Evolutionary conservation across 2,797 vertebrate genomes (phyloP), one percentile per base, ranked within the genome.

Genomic region (Gymnothorax reevesii): DNA sequence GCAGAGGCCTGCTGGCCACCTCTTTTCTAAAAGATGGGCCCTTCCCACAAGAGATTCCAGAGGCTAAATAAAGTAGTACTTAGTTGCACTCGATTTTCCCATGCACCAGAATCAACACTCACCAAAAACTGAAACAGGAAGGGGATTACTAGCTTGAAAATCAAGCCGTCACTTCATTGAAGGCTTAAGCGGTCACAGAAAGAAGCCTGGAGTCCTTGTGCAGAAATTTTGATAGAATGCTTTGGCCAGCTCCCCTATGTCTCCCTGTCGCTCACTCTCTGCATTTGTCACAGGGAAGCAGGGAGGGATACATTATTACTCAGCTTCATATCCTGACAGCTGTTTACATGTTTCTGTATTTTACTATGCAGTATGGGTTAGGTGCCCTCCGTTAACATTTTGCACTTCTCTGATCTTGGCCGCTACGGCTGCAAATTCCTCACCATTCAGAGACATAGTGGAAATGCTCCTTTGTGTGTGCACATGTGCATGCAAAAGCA

Each of bases 131-230:
- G 9, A 15, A 17, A 4, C 75, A 7, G 3, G 52, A 54, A 54
- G 75, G 54, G 75, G 42, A 79, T 79, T 54, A 79, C 75, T 22
- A 15, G 54, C 75, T 52, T 79, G 17, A 79, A 54, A 79, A 79
- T 52, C 42, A 42, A 52, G 42, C 75, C 75, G 7, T 52, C 42
- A 54, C 75, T 79, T 54, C 52, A 79, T 79, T 79, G 75, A 79
- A 54, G 75, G 75, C 75, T 54, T 79, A 42, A 79, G 75, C 75
- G 54, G 75, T 54, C 20, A 9, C 6, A 8, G 75, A 54, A 79
- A 75, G 22, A 79, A 49, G 49, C 42, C 17, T 22, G 75, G 42
- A 79, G 75, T 79, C 54, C 75, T 49, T 49, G 8, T 27, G 25
- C 10, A 49, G 4, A 42, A 79, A 12, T 17, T 2, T 17, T 12